These are phyloP conservation scores for Sphecodes monilicornis DNA, from an alignment of 2,888 invertebrate species.

Conservation along the genomic window DNA sequence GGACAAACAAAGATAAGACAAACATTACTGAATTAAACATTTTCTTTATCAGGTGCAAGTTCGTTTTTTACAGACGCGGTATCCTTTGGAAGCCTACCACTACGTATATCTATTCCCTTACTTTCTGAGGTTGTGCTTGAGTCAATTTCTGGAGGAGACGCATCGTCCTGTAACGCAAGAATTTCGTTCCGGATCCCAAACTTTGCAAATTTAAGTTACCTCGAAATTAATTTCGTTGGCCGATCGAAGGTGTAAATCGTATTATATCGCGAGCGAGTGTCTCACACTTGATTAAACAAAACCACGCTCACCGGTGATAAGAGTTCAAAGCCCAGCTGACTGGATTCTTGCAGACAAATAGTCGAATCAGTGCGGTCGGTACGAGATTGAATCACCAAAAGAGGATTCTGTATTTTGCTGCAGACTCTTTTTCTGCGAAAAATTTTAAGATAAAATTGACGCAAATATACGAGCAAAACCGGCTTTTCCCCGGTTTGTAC, in stretches of 20 bases:
- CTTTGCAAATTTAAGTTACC: not conserved
- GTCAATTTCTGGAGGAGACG: too few species aligned
- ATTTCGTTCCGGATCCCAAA: too few species aligned
- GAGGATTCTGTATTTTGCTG: slow-evolving; percentile 4
- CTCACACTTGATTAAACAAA: not conserved
- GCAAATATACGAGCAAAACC: too few species aligned
- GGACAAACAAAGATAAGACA: too few species aligned
- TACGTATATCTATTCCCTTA: too few species aligned
- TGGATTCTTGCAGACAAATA: slow-evolving; percentile 11
- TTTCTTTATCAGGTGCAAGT: too few species aligned
- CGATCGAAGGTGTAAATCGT: not conserved
- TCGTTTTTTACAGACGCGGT: too few species aligned
- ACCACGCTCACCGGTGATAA: not conserved
- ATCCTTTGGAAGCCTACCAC: too few species aligned
- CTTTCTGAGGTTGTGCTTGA: too few species aligned
- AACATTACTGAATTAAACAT: too few species aligned
- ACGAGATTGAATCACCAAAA: slow-evolving; percentile 22
- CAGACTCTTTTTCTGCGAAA: not conserved
- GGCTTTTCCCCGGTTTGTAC: too few species aligned
- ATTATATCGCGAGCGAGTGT: not conserved
- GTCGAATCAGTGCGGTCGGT: not conserved
- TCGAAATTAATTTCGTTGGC: not conserved
- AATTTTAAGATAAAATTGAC: not conserved
- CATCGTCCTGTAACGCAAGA: too few species aligned
- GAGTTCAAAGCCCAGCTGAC: not conserved